Evolutionary conservation across 1,140 invertebrate genomes (phyloP).

Genomic region (Heliconius congener): DNA sequence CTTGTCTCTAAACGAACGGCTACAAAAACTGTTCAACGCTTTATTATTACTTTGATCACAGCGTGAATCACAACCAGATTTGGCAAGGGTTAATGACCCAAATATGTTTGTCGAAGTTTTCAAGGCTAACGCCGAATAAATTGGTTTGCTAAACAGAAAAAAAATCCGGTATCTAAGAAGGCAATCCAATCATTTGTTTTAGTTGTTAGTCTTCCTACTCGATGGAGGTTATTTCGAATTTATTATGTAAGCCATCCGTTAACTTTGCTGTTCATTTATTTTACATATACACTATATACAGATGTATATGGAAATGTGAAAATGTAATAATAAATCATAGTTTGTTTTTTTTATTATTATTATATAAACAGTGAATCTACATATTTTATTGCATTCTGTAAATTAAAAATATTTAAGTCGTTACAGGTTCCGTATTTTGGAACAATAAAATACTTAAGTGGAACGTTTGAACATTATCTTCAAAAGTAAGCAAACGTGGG

Average conservation of each 20-base stretch:
- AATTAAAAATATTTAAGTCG: conserved; percentile 28
- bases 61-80: conserved; percentile 79
- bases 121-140: conserved; percentile 74
- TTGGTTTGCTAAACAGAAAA: conserved; percentile 59
- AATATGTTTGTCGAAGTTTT: conserved; percentile 77
- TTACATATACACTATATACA: not conserved
- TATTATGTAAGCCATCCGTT: not conserved
- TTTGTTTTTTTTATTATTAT: not conserved
- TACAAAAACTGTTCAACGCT: conserved; percentile 75
- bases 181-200: conserved; percentile 58
- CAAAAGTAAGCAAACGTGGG: conserved; percentile 48
- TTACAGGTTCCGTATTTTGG: conserved; percentile 35
- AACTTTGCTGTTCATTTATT: not conserved
- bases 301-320: not conserved
- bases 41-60: conserved; percentile 77
- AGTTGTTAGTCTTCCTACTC: conserved; percentile 27
- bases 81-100: conserved; percentile 78
- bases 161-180: conserved; percentile 61
- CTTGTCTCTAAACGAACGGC: conserved; percentile 63
- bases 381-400: conserved; percentile 1
- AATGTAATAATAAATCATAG: not conserved
- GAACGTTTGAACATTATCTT: conserved; percentile 42
- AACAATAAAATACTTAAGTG: conserved; percentile 29
- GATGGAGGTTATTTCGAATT: not conserved
- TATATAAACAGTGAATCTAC: not conserved